A percentile compares a stretch with the other conserved stretches of the same genome.
These are phyloP conservation scores for Eupeodes corollae DNA, from an alignment of 1,140 invertebrate species.

Conservation along the genomic window DNA sequence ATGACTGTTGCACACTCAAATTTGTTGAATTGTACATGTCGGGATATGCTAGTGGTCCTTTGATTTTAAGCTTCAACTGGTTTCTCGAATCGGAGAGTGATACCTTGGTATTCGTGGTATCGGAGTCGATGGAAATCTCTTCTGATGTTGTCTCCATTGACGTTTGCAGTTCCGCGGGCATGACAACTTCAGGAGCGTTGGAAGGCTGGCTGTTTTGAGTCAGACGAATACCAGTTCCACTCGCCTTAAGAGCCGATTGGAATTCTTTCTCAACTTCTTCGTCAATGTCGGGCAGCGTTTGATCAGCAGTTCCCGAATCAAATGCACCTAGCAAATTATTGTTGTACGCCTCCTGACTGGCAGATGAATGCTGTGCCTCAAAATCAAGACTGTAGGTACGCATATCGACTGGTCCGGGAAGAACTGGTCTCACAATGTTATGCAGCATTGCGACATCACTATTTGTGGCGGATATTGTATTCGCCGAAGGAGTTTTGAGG, in stretches of 20 bases:
- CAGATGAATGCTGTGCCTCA: slow-evolving; percentile 42
- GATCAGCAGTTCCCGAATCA: slow-evolving; percentile 49
- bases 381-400: slow-evolving; percentile 59
- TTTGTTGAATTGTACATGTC: slow-evolving; percentile 16
- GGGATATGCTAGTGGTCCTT: slow-evolving; percentile 58
- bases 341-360: slow-evolving; percentile 41
- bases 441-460: slow-evolving; percentile 14
- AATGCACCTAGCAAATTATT: slow-evolving; percentile 55
- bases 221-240: slow-evolving; percentile 35
- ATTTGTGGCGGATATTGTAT: slow-evolving; percentile 9
- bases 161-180: slow-evolving; percentile 13
- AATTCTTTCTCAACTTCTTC: slow-evolving; percentile 70
- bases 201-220: slow-evolving; percentile 11
- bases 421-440: slow-evolving; percentile 50
- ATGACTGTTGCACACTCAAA: slow-evolving; percentile 12
- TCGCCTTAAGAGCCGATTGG: slow-evolving; percentile 50
- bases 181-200: slow-evolving; percentile 11
- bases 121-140: slow-evolving; percentile 41
- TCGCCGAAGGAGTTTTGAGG: neutral
- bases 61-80: slow-evolving; percentile 82
- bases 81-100: slow-evolving; percentile 64
- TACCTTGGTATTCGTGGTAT: slow-evolving; percentile 48
- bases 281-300: slow-evolving; percentile 56
- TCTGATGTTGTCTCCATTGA: slow-evolving; percentile 31
- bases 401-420: slow-evolving; percentile 79